Evolutionary conservation across 1,140 invertebrate species (phyloP).

Genomic region (Lepidurus packardi): DNA sequence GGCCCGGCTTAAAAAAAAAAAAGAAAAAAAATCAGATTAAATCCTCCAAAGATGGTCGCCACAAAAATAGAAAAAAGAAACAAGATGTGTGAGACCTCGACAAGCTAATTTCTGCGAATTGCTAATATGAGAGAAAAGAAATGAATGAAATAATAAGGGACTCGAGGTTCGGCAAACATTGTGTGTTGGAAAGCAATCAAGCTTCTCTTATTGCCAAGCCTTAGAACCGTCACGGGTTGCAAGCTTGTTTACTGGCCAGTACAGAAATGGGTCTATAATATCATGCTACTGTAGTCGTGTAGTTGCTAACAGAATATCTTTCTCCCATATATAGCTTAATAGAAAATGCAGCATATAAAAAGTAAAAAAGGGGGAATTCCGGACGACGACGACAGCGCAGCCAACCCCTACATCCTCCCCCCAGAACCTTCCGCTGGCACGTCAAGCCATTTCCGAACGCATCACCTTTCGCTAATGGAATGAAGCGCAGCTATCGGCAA

Average conservation of each 20-base stretch:
- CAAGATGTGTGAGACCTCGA: too few relatives aligned
- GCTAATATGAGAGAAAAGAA: too few relatives aligned
- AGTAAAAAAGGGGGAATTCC: not conserved
- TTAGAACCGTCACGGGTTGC: not conserved
- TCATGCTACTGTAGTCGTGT: not conserved
- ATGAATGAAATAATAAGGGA: too few relatives aligned
- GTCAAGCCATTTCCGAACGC: conserved; percentile 15
- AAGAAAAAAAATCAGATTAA: too few relatives aligned
- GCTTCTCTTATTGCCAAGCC: not conserved
- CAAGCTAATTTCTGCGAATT: too few relatives aligned
- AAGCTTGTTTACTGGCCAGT: conserved; percentile 5
- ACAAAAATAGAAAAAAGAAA: too few relatives aligned
- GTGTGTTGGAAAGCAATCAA: not conserved
- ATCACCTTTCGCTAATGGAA: conserved; percentile 21
- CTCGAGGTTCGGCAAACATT: too few relatives aligned
- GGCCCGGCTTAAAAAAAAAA: too few relatives aligned
- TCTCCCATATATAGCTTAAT: not conserved
- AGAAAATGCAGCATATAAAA: not conserved
- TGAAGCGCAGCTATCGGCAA: not conserved
- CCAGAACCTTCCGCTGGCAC: not conserved
- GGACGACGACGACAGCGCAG: not conserved
- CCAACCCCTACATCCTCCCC: not conserved
- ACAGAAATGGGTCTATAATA: not conserved
- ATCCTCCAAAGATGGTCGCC: too few relatives aligned
- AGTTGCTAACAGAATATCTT: too few relatives aligned